Evolutionary conservation across 2,113 vertebrate species (phyloP).

Genomic region (Phylloscopus trochiloides): DNA sequence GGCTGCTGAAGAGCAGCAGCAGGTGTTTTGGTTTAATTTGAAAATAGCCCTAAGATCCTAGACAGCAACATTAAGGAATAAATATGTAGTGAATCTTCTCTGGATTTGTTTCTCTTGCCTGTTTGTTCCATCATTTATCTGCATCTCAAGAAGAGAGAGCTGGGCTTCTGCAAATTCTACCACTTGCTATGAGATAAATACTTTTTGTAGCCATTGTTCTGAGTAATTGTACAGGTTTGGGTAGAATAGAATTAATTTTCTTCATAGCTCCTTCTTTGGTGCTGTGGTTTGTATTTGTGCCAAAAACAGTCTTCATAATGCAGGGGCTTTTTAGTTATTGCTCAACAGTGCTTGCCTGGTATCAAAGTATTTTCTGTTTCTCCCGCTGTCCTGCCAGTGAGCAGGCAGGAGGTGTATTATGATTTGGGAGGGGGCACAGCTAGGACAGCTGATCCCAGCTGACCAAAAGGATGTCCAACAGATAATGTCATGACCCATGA

Average conservation of each 20-base stretch:
- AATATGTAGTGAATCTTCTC: not conserved
- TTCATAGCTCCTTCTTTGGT: not conserved
- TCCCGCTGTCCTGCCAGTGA: accelerated
- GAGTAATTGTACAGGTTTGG: not conserved
- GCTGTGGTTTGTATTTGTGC: not conserved
- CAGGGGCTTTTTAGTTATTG: not conserved
- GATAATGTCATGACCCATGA: not conserved
- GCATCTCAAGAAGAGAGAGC: accelerated
- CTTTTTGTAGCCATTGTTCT: accelerated
- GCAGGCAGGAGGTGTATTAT: not conserved
- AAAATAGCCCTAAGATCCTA: conserved; percentile 73
- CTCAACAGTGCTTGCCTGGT: not conserved
- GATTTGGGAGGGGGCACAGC: not conserved
- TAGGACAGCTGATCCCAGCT: not conserved
- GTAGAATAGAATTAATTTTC: not conserved
- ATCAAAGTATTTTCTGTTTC: not conserved
- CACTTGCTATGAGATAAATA: not conserved
- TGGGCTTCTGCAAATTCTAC: not conserved
- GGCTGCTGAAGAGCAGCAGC: conserved; percentile 70
- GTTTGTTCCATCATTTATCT: not conserved
- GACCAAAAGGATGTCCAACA: not conserved
- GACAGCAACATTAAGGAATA: not conserved
- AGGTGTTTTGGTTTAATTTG: conserved; percentile 83
- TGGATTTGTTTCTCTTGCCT: not conserved
- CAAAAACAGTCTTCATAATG: not conserved